Evolutionary conservation across 2,113 vertebrate species (phyloP).

Genomic region (Nesoenas mayeri): DNA sequence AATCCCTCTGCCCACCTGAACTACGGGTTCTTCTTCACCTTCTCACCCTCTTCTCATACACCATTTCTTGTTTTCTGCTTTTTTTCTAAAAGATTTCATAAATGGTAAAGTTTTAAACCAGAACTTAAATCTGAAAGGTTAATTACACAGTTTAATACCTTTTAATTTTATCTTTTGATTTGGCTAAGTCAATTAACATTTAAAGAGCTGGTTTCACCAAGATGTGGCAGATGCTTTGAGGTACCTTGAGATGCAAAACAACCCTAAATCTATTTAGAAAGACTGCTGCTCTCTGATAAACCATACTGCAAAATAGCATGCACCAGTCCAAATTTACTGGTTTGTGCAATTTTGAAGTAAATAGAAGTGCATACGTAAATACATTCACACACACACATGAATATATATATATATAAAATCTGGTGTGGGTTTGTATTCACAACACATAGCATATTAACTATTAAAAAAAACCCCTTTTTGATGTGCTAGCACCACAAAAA

Average conservation of each 20-base stretch:
- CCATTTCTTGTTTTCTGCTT: neutral
- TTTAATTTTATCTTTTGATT: neutral
- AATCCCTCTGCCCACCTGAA: neutral
- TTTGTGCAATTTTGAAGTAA: neutral
- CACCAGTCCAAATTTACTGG: neutral
- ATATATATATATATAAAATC: neutral
- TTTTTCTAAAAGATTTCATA: neutral
- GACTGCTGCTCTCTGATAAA: neutral
- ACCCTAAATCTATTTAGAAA: neutral
- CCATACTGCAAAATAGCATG: neutral
- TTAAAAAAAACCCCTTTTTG: neutral
- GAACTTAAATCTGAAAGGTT: slow-evolving; percentile 11
- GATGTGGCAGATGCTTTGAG: neutral
- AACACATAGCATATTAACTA: neutral
- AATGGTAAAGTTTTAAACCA: neutral
- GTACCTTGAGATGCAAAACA: neutral
- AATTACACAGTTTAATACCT: neutral
- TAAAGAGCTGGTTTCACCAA: neutral
- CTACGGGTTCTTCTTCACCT: neutral
- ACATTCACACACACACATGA: neutral
- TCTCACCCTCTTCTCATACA: neutral
- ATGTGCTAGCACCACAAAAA: neutral
- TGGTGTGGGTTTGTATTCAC: neutral
- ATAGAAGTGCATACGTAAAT: neutral
- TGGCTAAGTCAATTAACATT: neutral